Conservation (phyloP, 2,888 invertebrate species). For the Thumatha senex region DNA sequence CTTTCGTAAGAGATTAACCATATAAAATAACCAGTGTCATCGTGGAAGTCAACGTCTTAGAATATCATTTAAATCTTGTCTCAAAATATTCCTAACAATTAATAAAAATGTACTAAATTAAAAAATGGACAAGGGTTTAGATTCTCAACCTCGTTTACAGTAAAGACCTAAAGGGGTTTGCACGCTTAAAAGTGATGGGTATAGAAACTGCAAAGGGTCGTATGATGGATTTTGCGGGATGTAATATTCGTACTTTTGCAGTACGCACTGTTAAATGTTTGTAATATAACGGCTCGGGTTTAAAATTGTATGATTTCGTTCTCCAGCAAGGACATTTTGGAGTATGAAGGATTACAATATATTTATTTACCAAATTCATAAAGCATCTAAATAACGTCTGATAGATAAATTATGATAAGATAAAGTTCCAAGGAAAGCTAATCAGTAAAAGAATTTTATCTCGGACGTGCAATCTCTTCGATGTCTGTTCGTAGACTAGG, state of each 20-base stretch:
- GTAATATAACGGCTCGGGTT: conserved; percentile 11
- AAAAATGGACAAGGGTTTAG: conserved; percentile 13
- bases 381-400: neutral
- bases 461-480: conserved; percentile 20
- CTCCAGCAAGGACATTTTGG: neutral
- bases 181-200: conserved; percentile 39
- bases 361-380: neutral
- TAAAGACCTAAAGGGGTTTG: conserved; percentile 42
- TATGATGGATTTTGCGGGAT: conserved; percentile 41
- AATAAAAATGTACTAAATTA: no score
- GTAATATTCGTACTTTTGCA: conserved; percentile 16
- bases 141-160: conserved; percentile 33
- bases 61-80: conserved; percentile 11
- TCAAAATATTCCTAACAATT: no score
- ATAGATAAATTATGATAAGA: conserved; percentile 10
- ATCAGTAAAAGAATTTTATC: conserved; percentile 12
- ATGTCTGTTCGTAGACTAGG: conserved; percentile 41
- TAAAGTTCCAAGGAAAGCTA: conserved; percentile 10
- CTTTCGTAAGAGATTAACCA: conserved; percentile 60
- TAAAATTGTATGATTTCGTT: neutral
- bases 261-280: conserved; percentile 6
- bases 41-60: conserved; percentile 35
- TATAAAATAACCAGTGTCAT: conserved; percentile 42
- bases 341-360: neutral
- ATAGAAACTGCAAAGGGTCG: conserved; percentile 38